Base-by-base conservation (phyloP, 2,888 invertebrate species). In the Trichopria drosophilae region DNA sequence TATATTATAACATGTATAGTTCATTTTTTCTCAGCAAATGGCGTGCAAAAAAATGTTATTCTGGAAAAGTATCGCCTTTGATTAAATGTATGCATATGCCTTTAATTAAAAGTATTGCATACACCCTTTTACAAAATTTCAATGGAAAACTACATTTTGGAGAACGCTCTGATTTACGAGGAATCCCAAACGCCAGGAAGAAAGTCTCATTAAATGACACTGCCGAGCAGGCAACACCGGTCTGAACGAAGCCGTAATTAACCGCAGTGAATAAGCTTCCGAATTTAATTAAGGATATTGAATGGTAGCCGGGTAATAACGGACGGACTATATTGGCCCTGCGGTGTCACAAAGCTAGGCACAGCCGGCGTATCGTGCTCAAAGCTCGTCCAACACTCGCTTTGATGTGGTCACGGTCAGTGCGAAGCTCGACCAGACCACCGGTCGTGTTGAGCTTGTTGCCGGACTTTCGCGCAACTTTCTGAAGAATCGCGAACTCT, bases 261-360 rank as follows among this genome's bases (percentile, higher is more conserved):
- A 73, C 73, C 72, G 63, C 73, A 72, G 70, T 70, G 72, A 73
- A 73, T 73, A 73, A 74, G 73, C 71, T 71, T 69, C 70, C 70
- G 72, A 73, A 74, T 73, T 74, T 73, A 73, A 74, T 74, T 72
- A 73, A 72, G 72, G 72, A 73, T 73, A 73, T 73, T 72, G 73
- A 74, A 73, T 73, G 67, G 72, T 67, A 69, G 67, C 68, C 58
- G 63, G 67, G 68, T 70, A 70, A 72, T 71, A 71, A 72, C 70
- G 70, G 67, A 63, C 63, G 60, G 68, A 69, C 71, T 69, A 69
- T 73, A 73, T 73, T 72, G 73, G 72, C 66, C 57, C 58, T 72
- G 71, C 65, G 69, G 71, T 73, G 72, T 72, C 72, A 69, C 68
- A 71, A 72, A 73, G 73, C 72, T 68, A 69, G 71, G 67, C 66